Base-by-base conservation (phyloP, 2,113 vertebrate genomes). In the Rhinoptilus africanus region DNA sequence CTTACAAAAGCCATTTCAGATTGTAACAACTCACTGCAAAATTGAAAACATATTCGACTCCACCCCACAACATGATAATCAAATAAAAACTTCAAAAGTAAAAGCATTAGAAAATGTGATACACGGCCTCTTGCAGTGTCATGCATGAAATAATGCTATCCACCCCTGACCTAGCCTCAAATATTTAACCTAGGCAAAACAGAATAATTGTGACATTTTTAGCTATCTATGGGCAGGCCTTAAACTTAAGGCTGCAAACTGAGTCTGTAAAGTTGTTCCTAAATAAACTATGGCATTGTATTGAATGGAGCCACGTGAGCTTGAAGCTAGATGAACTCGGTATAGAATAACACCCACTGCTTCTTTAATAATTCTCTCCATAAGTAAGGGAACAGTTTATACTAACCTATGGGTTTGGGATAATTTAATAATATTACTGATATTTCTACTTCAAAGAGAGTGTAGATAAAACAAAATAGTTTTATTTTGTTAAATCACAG, bases 21-120 rank as follows among this genome's bases (percentile, higher is more conserved):
- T 78, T 87, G 88, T 77, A 92, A 84, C 35, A 80, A 83, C 71
- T 79, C 57, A 37, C 74, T 77, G 34, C 60, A 60, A 92, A 85
- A 91, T 68, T 95, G 77, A 91, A 94, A 93, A 92, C 91, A 88
- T 32, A 57, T 62, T 93, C 23, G 4, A 67, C 56, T 86, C 53
- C 77, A 69, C 67, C 71, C 45, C 15, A 41, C 69, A 62, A 64
- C 14, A 85, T 81, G 62, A 93, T 72, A 93, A 93, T 79, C 0
- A 82, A 90, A 92, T 84, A 89, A 89, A 94, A 90, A 62, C 51
- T 53, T 84, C 15, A 53, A 73, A 94, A 60, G 34, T 11, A 67
- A 73, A 91, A 87, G 34, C 45, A 21, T 32, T 67, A 88, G 56
- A 83, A 88, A 90, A 71, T 35, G 21, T 57, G 53, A 86, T 81